These are phyloP conservation scores for Sceloporus undulatus DNA, from an alignment of 2,113 vertebrate species.

Conservation along the genomic window DNA sequence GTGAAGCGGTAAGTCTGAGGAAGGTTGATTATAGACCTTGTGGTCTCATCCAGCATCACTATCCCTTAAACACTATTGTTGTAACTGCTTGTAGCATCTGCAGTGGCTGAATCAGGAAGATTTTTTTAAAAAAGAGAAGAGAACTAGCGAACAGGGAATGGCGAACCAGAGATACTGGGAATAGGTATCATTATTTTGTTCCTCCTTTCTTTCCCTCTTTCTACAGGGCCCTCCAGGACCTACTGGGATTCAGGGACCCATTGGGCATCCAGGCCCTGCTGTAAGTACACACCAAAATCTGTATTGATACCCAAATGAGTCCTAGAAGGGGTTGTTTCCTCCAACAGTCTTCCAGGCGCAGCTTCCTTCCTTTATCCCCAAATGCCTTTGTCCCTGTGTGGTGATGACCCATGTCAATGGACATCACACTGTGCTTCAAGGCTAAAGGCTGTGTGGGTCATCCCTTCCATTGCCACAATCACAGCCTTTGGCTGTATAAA, in stretches of 20 bases:
- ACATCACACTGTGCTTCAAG: neutral
- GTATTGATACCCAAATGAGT: neutral
- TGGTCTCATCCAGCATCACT: neutral
- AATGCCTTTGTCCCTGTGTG: neutral
- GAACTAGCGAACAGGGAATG: too few relatives aligned
- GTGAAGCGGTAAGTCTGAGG: conserved; percentile 84
- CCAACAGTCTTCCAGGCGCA: neutral
- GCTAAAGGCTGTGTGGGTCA: neutral
- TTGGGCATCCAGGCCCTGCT: conserved; percentile 82
- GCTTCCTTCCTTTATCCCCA: neutral
- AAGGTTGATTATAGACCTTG: neutral
- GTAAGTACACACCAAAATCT: conserved; percentile 75
- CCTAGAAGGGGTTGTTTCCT: neutral
- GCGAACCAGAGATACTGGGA: accelerated
- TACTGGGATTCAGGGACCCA: conserved; percentile 85
- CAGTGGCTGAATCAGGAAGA: neutral
- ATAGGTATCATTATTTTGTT: neutral
- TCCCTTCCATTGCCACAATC: neutral
- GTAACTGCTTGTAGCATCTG: neutral
- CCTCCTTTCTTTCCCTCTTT: conserved; percentile 17
- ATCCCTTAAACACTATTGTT: neutral
- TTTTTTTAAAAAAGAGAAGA: accelerated
- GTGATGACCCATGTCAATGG: neutral
- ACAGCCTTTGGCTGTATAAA: neutral
- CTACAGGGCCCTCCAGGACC: conserved; percentile 89